Percentiles rank a stretch among this genome's conserved stretches.
These are phyloP conservation scores for Campoplex nolae DNA, from an alignment of 2,888 invertebrate genomes.

Conservation along the genomic window DNA sequence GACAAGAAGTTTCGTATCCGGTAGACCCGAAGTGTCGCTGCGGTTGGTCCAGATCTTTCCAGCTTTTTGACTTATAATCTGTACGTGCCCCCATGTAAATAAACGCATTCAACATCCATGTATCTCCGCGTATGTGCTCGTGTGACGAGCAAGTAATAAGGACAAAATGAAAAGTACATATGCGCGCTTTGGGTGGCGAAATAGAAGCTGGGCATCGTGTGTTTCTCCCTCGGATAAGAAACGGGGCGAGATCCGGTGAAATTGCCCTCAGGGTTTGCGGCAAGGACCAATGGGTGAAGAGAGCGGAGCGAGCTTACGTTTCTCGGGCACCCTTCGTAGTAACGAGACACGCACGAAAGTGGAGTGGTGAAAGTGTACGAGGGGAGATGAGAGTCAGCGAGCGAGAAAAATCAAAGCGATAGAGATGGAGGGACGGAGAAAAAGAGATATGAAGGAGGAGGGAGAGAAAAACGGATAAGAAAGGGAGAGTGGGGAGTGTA, in stretches of 20 bases:
- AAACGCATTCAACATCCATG: neutral
- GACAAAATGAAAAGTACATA: conserved; percentile 33
- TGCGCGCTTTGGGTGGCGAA: conserved; percentile 39
- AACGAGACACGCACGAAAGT: conserved; percentile 60
- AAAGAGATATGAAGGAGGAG: conserved; percentile 16
- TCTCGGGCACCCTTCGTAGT: conserved; percentile 63
- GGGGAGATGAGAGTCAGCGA: conserved; percentile 11
- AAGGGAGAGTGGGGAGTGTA: conserved; percentile 2
- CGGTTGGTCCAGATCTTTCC: conserved; percentile 30
- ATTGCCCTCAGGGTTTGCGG: conserved; percentile 55
- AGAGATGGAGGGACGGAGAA: conserved; percentile 16
- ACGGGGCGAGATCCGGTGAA: conserved; percentile 45
- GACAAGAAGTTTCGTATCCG: neutral
- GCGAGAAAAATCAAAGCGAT: conserved; percentile 18
- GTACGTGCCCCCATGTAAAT: neutral
- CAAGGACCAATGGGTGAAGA: conserved; percentile 55
- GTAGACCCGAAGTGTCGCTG: conserved; percentile 25
- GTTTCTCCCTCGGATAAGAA: conserved; percentile 6
- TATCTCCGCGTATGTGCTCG: neutral
- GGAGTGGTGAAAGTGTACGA: conserved; percentile 45
- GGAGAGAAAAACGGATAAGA: conserved; percentile 11
- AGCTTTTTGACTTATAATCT: neutral
- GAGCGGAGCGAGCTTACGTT: conserved; percentile 50
- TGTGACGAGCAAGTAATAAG: conserved; percentile 11
- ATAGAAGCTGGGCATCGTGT: conserved; percentile 47